These are phyloP conservation scores for Hypolimnas misippus DNA, from an alignment of 2,888 invertebrate genomes.

Conservation along the genomic window DNA sequence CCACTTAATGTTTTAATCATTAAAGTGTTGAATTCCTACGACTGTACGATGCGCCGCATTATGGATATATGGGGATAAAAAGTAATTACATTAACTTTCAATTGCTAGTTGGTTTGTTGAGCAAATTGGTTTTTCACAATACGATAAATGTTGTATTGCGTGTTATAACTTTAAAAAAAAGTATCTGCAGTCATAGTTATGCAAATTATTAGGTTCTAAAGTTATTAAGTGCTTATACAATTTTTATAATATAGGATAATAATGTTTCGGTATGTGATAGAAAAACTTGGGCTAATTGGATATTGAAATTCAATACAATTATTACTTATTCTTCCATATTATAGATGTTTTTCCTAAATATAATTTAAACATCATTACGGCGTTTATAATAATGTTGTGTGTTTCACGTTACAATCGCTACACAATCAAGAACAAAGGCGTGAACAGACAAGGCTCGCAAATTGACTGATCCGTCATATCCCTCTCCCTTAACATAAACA, in stretches of 20 bases:
- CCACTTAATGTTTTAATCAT: conserved; percentile 74
- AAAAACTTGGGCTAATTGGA: no score
- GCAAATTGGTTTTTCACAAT: conserved; percentile 58
- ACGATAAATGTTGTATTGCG: conserved; percentile 64
- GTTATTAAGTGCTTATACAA: background rate
- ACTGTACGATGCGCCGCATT: conserved; percentile 57
- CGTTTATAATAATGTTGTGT: conserved; percentile 20
- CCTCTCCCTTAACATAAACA: conserved; percentile 77
- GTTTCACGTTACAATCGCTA: conserved; percentile 42
- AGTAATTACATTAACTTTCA: conserved; percentile 55
- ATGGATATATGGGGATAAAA: conserved; percentile 56
- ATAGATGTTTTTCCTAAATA: background rate
- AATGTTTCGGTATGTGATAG: no score
- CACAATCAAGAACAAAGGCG: conserved; percentile 61
- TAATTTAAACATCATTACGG: background rate
- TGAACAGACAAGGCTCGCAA: conserved; percentile 67
- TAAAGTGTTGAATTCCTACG: conserved; percentile 70
- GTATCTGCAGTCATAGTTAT: conserved; percentile 13
- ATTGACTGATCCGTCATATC: conserved; percentile 77
- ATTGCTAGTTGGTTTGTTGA: conserved; percentile 62
- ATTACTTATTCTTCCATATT: no score
- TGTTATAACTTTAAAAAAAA: conserved; percentile 36
- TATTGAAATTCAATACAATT: no score
- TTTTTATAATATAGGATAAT: background rate
- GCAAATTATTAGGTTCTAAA: conserved; percentile 12